phyloP scores from a whole-genome alignment of 2,888 invertebrate species.

The Chamaedrilus cognettii region DNA sequence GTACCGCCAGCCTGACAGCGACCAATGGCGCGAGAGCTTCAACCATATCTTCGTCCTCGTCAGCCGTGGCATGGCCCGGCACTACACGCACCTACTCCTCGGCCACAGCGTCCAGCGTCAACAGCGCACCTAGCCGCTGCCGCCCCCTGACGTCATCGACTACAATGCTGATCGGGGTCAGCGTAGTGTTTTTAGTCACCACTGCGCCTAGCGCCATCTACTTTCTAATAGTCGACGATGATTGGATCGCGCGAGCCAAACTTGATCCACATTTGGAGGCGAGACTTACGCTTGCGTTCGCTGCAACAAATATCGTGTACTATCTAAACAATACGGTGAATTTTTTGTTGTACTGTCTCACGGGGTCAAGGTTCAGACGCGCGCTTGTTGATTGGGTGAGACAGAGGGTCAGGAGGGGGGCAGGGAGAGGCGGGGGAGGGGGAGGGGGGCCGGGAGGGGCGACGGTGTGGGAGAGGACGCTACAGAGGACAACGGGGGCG shows the following conservation, averaged over 20 bases:
- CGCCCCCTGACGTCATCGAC: conserved; percentile 28
- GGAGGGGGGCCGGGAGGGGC: background rate
- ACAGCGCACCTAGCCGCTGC: background rate
- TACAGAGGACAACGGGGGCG: no score
- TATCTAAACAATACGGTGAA: conserved; percentile 30
- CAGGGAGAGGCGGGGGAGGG: background rate
- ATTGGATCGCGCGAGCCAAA: conserved; percentile 1
- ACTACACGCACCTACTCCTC: no score
- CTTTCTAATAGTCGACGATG: conserved; percentile 12
- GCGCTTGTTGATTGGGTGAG: conserved; percentile 15
- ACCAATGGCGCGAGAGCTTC: no score
- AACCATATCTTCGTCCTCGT: no score
- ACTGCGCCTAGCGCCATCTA: conserved; percentile 27
- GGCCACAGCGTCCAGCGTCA: background rate
- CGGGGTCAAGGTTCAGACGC: conserved; percentile 24
- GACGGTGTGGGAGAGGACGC: no score
- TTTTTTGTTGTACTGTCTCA: conserved; percentile 31
- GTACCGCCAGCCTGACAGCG: no score
- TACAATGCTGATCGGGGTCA: conserved; percentile 26
- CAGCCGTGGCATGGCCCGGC: background rate
- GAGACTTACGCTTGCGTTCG: conserved; percentile 12
- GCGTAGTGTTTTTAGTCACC: conserved; percentile 24
- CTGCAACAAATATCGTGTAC: conserved; percentile 19
- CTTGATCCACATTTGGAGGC: background rate
- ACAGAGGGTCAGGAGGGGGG: background rate